Base-by-base conservation (phyloP, 1,140 invertebrate genomes). In the Theocolax elegans region DNA sequence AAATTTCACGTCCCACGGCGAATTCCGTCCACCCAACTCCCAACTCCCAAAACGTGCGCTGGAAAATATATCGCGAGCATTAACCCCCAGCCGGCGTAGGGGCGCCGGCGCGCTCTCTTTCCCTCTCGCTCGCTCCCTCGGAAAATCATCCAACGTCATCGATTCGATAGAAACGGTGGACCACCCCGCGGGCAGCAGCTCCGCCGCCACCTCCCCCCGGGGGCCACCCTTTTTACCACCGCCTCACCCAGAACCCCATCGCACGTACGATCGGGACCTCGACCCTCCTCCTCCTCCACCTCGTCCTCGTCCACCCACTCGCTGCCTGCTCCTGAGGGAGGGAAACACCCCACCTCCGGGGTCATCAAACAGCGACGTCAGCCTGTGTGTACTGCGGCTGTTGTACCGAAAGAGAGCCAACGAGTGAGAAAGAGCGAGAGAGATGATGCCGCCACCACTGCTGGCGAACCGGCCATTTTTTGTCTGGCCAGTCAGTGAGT, bases 401-500 rank as follows among this genome's bases (percentile, higher is more conserved):
- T 48, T 63, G 35, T 35, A 75, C 77, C 78, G 79, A 77, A 80
- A 79, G 79, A 76, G 66, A 4, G n/a, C n/a, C n/a, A 67, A 23
- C n/a, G 54, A 60, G 66, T n/a, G n/a, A 59, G 46, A 68, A 21
- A 23, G 54, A 51, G 31, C 7, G 7, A n/a, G 25, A 38, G 44
- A 6, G 44, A 48, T 19, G 19, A 15, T n/a, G n/a, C n/a, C n/a
- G n/a, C n/a, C n/a, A n/a, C n/a, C n/a, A n/a, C 77, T 72, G 74
- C 76, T 76, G 75, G 74, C 73, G 82, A 80, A 79, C 81, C 82
- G 83, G 83, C 82, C 83, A 86, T 86, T 85, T 86, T 86, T 86
- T 84, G 84, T 86, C 83, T 86, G 84, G 83, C 81, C 82, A 85
- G 83, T 86, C 82, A 85, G 83, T 84, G 83, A 84, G 83, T 85